phyloP scores from a whole-genome alignment of 2,113 vertebrate species.

The Brachionichthys hirsutus region DNA sequence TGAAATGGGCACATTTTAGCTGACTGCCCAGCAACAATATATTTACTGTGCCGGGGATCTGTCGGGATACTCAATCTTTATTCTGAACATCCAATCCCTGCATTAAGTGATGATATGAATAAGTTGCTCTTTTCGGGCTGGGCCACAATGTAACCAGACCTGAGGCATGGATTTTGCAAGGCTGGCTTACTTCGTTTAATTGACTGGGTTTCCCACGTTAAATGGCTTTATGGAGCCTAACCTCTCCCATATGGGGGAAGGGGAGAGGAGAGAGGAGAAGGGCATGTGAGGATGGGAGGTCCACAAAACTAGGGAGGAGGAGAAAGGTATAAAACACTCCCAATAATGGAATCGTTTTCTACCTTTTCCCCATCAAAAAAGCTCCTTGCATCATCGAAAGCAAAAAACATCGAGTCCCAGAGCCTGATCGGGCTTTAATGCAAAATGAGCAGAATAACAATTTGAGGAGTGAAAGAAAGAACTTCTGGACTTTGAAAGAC shows the following conservation, averaged over 20 bases:
- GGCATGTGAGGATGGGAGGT: constrained; percentile 77
- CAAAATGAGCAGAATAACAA: constrained; percentile 50
- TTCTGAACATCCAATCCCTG: constrained; percentile 89
- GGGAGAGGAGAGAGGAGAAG: constrained; percentile 47
- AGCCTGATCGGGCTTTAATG: constrained; percentile 42
- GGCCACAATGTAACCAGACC: constrained; percentile 80
- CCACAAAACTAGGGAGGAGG: constrained; percentile 62
- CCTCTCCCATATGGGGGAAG: constrained; percentile 75
- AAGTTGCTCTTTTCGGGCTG: constrained; percentile 84
- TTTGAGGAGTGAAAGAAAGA: constrained; percentile 43
- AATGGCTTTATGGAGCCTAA: constrained; percentile 81
- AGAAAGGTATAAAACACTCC: constrained; percentile 51
- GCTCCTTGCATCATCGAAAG: constrained; percentile 61
- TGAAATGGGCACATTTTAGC: constrained; percentile 84
- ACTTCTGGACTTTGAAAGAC: constrained; percentile 47
- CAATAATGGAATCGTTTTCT: constrained; percentile 74
- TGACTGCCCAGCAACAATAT: constrained; percentile 87
- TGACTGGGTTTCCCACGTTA: constrained; percentile 85
- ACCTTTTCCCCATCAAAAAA: constrained; percentile 56
- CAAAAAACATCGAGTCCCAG: constrained; percentile 62
- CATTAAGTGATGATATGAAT: constrained; percentile 89
- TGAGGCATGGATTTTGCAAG: constrained; percentile 82
- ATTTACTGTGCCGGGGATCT: constrained; percentile 84
- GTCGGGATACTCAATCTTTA: constrained; percentile 87
- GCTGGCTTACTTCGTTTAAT: constrained; percentile 82